Percentiles rank a stretch among this genome's conserved stretches.
Evolutionary conservation across 2,888 invertebrate species (phyloP).

Genomic region (Lepas anatifera): DNA sequence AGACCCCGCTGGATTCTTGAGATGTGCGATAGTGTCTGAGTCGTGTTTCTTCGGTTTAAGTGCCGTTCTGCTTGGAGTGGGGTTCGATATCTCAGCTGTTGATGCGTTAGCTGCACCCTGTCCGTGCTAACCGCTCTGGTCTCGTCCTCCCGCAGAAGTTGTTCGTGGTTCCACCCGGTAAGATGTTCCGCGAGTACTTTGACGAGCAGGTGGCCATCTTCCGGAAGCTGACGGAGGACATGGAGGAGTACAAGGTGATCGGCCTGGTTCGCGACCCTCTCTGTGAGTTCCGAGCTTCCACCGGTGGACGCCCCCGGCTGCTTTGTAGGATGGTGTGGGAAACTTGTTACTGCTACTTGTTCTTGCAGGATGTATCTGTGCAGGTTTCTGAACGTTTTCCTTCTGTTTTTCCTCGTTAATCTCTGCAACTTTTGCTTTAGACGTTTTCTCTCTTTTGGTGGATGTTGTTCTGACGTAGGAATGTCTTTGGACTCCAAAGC

Average conservation of each 20-base stretch:
- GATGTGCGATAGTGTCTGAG: background rate
- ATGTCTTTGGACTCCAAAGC: too few relatives aligned
- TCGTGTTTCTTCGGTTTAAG: background rate
- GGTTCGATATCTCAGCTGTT: background rate
- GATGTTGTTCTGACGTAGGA: too few relatives aligned
- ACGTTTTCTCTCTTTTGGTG: too few relatives aligned
- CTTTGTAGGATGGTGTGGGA: too few relatives aligned
- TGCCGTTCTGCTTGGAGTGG: background rate
- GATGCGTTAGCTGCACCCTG: background rate
- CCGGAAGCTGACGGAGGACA: background rate
- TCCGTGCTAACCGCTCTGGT: background rate
- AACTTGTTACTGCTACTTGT: too few relatives aligned
- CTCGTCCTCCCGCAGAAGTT: background rate
- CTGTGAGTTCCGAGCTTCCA: background rate
- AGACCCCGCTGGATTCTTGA: background rate
- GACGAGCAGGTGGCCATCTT: constrained; percentile 5
- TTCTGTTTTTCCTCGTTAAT: background rate
- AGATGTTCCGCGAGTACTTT: constrained; percentile 5
- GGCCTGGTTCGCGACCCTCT: background rate
- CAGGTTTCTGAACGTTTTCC: background rate
- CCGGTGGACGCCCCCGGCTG: background rate
- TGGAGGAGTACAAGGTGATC: background rate
- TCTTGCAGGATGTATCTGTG: background rate
- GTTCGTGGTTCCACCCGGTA: background rate
- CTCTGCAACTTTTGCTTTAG: too few relatives aligned